Evolutionary conservation across 2,113 vertebrate genomes (phyloP), one percentile per base, ranked within the genome.

Genomic region (Saimiri boliviensis): DNA sequence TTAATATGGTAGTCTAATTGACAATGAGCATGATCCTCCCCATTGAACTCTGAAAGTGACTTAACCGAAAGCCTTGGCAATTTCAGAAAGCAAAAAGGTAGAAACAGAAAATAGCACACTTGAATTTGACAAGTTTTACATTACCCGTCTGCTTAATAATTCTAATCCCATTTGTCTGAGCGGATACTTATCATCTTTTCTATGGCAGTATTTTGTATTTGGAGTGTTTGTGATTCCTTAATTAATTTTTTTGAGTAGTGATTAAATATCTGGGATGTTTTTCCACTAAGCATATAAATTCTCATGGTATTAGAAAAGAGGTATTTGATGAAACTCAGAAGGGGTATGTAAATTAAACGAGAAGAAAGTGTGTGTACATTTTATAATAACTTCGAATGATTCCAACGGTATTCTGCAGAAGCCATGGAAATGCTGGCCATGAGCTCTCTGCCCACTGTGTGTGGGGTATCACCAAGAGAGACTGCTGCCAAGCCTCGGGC

Each of bases 231-330:
- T 86, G 96, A 37, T 98, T 98, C 96, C 97, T 97, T 97, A 98
- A 94, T 56, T 97, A 94, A 96, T 89, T 77, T 77, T 86, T 40
- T 25, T 32, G 91, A 97, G 97, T 97, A 95, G 76, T 97, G 56
- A 92, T 98, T 98, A 97, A 98, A 98, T 98, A 98, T 97, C 97
- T 97, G 86, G 56, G 94, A 96, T 85, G 77, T 19, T 97, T 89
- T 94, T 73, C 86, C 17, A 74, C 13, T 37, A 56, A 74, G 95
- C 49, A 92, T 47, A 9, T 79, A 97, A 96, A 94, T 95, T 68
- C 91, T 97, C 90, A 96, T 80, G 0, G 32, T 79, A 93, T 93
- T 98, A 97, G 91, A 91, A 97, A 96, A 83, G 91, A 52, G 32
- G 68, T 97, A 74, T 97, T 98, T 98, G 92, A 71, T 49, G 21